Base-by-base conservation (phyloP, 2,797 vertebrate species). In the Pygocentrus nattereri region DNA sequence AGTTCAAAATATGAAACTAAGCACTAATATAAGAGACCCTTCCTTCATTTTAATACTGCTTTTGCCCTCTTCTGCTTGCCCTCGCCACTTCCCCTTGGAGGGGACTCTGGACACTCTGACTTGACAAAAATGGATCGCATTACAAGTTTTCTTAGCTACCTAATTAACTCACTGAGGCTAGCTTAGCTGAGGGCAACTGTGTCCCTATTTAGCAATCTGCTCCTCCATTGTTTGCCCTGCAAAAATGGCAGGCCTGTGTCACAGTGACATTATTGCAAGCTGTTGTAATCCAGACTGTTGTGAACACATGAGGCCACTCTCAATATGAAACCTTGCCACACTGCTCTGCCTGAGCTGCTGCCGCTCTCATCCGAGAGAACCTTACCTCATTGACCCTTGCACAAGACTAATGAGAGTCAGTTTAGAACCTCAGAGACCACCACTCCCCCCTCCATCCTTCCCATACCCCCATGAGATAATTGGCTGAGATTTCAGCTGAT, bases 401-500 rank as follows among this genome's bases (percentile, higher is more conserved):
- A 49, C 79, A 86, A 85, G 83, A 85, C 79, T 88, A 87, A 88
- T 87, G 83, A 86, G 85, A 65, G 76, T 80, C 69, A 84, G 87
- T 84, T 78, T 25, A 54, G 64, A 83, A 76, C 47, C 58, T 70
- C 79, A 27, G 80, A 70, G 59, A 56, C 41, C 23, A 18, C 62
- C 67, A 47, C 68, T 61, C 59, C 16, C 75, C 75, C 70, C 5
- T 18, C 7, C 61, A 77, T 77, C 82, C 76, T 44, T 85, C 34
- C 41, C 61, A 41, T 62, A 21, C 68, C 27, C 82, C 58, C 49
- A 58, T 78, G 65, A 75, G 65, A 93, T 94, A 92, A 93, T 91
- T 93, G 93, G 88, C 90, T 91, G 87, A 90, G 91, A 89, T 93
- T 94, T 93, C 87, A 91, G 90, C 90, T 90, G 89, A 93, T 90